Conservation (phyloP, 1,140 invertebrate species). For the Acromyrmex charruanus region DNA sequence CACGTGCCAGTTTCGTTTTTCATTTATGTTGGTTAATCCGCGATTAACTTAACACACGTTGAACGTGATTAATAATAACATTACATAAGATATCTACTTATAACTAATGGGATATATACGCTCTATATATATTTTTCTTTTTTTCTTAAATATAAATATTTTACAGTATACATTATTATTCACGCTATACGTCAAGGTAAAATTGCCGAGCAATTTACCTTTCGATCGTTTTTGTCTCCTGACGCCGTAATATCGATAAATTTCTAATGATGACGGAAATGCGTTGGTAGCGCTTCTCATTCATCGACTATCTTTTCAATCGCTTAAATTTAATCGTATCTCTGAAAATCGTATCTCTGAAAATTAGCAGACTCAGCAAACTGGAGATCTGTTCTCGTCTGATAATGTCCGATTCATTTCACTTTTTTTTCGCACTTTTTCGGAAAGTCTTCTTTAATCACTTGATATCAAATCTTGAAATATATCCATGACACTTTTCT, state of each 20-base stretch:
- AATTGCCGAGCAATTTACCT: conserved; percentile 58
- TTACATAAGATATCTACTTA: conserved; percentile 62
- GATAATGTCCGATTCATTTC: conserved; percentile 7
- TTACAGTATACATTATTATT: conserved; percentile 57
- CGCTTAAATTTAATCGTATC: conserved; percentile 50
- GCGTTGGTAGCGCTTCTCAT: conserved; percentile 4
- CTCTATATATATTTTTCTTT: conserved; percentile 24
- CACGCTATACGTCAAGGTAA: conserved; percentile 30
- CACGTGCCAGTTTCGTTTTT: conserved; percentile 20
- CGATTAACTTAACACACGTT: conserved; percentile 58
- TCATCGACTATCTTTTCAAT: conserved; percentile 40
- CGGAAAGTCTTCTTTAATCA: not conserved
- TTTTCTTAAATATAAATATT: conserved; percentile 23
- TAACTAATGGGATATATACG: conserved; percentile 32
- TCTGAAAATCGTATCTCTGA: conserved; percentile 53
- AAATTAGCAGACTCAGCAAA: conserved; percentile 22
- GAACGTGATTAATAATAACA: conserved; percentile 64
- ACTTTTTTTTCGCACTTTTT: not conserved
- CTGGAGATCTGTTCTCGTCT: conserved; percentile 21
- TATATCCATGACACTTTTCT: not conserved
- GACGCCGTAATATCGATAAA: conserved; percentile 52
- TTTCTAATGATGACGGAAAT: conserved; percentile 58
- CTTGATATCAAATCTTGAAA: conserved; percentile 34
- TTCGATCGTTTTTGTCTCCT: conserved; percentile 41
- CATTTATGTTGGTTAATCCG: conserved; percentile 46